Base-by-base conservation (phyloP, 2,113 vertebrate species). In the Merops nubicus region DNA sequence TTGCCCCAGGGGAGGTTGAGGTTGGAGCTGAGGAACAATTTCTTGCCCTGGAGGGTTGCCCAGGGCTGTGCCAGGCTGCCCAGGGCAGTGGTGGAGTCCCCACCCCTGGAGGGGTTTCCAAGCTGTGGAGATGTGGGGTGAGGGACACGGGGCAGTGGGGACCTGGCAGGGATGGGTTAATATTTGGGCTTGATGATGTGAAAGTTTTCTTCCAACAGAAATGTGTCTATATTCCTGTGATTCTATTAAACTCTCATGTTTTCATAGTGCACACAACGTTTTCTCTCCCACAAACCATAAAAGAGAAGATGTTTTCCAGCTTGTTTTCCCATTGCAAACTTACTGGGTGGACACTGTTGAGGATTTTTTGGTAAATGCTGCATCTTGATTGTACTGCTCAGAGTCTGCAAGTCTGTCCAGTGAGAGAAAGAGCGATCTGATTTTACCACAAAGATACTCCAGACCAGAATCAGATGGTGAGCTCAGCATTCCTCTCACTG, bases 381-480 rank as follows among this genome's bases (percentile, higher is more conserved):
- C 29, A 19, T 29, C 68, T 17, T 33, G 57, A 33, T 51, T 36
- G 20, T 40, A 9, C 12, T 36, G 86, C 40, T 3, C 15, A 75
- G 82, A 15, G 34, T 54, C 62, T 88, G 83, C 34, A 22, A 59
- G 57, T n/a, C 85, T 70, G 43, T 18, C 82, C 75, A 29, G 67
- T 34, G 7, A 56, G 53, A 18, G 22, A 69, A 72, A 77, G n/a
- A 14, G 23, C 0, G 18, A 17, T 20, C 59, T 59, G 56, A 34
- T 62, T 77, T 70, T 65, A 38, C n/a, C 13, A 47, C 12, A 70
- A 11, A 60, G 20, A 23, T 8, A 19, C 3, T 5, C 5, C 5
- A 38, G 53, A 90, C 48, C 36, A 81, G 25, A 91, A 54, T 77
- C 57, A 80, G 84, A 64, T 63, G 81, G 48, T 70, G 85, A 96